Base-by-base conservation (phyloP, 2,888 invertebrate species). In the Rhopalosiphum nymphaeae region DNA sequence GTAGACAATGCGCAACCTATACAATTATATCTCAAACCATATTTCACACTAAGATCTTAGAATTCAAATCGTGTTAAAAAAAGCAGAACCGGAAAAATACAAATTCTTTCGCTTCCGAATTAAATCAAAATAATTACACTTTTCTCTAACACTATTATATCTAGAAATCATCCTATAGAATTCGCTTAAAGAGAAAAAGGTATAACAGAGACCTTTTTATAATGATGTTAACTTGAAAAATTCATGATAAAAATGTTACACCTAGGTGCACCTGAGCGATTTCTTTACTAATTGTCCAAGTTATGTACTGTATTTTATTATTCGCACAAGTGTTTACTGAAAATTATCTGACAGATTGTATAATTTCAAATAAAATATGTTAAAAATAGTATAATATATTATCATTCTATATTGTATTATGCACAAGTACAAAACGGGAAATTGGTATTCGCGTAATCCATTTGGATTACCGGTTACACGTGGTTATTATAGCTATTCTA, bases 391-490 rank as follows among this genome's bases (percentile, higher is more conserved):
- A 5, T 67, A 36, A 78, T 21, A 5, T 13, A 29, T 67, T 36
- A 36, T 53, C 16, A 21, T 53, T 53, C 21, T 36, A 78, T 36
- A 78, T 78, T 78, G 36, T 36, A 78, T 36, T 78, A 78, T 78
- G 36, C 36, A 9, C 7, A 78, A n/a, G n/a, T 78, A n/a, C 46
- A 2, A 44, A 86, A 46, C 13, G 29, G 44, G 46, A 46, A 29
- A 86, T 78, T 9, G 78, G 78, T 36, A 78, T 21, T 78, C 36
- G 36, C 46, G 46, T 57, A 90, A 90, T 90, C 36, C 29, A 56
- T 2, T 90, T n/a, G 89, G 36, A 90, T 90, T 90, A 90, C 89
- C 61, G 46, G 61, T 90, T 90, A 42, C 44, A 57, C 53, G 46
- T 89, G 56, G 36, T 78, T 78, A 78, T 78, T 78, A 78, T 36